Evolutionary conservation across 2,888 invertebrate species (phyloP), one percentile per base, ranked within the genome.

Genomic region (Nipponacmea schrenckii): DNA sequence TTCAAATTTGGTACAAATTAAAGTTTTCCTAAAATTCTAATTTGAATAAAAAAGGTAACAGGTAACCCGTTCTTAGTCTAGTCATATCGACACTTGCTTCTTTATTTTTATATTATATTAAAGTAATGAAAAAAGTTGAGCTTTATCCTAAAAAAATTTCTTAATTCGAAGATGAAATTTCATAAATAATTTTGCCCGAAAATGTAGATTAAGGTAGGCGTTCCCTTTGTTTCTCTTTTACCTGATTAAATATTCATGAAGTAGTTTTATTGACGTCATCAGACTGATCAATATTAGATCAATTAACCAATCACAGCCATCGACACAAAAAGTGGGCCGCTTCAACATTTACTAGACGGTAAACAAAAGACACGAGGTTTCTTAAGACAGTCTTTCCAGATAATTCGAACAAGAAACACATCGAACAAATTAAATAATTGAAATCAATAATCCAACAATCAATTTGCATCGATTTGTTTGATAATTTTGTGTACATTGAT

Each of bases 401-500:
- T 39, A 39, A 39, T 39, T 39, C 39, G 39, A 39, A 39, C 39
- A 39, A 39, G 39, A 39, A 39, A 39, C 39, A 39, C 10, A 39
- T 7, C 39, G 8, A 39, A 56, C 24, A 56, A 24, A 56, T 56
- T 56, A 56, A 10, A 56, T 24, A 56, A 20, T 56, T 56, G 24
- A 56, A 24, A 56, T 24, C 56, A 56, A 20, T 24, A 10, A 15
- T 56, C 14, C 20, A 56, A 56, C 56, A 39, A 39, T 39, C 39
- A 39, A 39, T 39, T 39, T 39, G 4, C 39, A 39, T 39, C 39
- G 39, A 39, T 39, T 39, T 39, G 39, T 39, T 39, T 39, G 10
- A 39, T 39, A 39, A 39, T 8, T 56, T 62, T 56, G 71, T 71
- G 66, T 67, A 70, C 64, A 68, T 72, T 76, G 76, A 67, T 67